Evolutionary conservation across 2,888 invertebrate genomes (phyloP).

Genomic region (Pollenia amentaria): DNA sequence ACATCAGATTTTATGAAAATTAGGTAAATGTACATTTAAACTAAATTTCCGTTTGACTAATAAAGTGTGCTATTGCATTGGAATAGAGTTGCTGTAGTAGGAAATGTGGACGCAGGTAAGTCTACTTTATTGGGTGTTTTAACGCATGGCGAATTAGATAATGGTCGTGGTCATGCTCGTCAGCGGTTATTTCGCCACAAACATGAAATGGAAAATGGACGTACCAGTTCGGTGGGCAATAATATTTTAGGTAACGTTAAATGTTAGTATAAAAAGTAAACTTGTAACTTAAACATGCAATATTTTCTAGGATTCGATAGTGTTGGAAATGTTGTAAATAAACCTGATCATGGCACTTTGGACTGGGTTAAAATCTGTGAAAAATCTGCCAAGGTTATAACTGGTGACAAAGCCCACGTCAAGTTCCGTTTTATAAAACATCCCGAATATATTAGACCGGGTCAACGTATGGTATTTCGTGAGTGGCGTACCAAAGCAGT

Average conservation of each 20-base stretch:
- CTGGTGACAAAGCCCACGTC: conserved; percentile 98
- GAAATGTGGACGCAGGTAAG: conserved; percentile 99
- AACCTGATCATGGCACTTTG: conserved; percentile 96
- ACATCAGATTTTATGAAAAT: conserved; percentile 96
- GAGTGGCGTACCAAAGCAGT: conserved; percentile 99
- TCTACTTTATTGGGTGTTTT: conserved; percentile 98
- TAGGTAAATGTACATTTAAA: conserved; percentile 86
- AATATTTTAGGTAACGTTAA: conserved; percentile 90
- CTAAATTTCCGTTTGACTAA: neutral
- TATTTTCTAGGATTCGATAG: conserved; percentile 92
- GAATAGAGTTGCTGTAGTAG: conserved; percentile 97
- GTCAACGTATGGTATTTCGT: conserved; percentile 94
- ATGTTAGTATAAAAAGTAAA: neutral
- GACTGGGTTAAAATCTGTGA: conserved; percentile 99
- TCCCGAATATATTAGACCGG: conserved; percentile 96
- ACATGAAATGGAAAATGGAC: conserved; percentile 98
- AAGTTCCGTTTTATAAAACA: conserved; percentile 99
- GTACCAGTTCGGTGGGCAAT: conserved; percentile 99
- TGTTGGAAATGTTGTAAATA: conserved; percentile 97
- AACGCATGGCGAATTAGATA: conserved; percentile 99
- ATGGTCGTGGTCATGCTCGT: conserved; percentile 97
- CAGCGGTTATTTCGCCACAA: conserved; percentile 98
- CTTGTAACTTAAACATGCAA: neutral
- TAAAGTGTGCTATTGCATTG: neutral
- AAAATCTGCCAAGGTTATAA: conserved; percentile 98